Percentiles rank a stretch among this genome's conserved stretches.
These are phyloP conservation scores for Drymonia ruficornis DNA, from an alignment of 2,888 invertebrate genomes.

Conservation along the genomic window DNA sequence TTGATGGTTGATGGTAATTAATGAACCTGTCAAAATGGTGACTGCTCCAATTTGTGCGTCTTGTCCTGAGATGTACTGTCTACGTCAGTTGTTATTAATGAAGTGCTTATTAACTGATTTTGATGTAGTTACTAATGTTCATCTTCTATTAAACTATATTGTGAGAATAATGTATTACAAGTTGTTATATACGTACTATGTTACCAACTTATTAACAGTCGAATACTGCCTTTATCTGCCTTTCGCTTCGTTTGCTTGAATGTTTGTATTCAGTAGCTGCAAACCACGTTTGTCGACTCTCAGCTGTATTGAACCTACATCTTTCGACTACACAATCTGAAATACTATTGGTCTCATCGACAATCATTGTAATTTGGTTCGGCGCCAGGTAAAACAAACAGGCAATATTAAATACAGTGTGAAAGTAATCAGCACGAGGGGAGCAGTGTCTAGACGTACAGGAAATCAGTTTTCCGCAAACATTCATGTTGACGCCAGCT, in stretches of 20 bases:
- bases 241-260: too few relatives aligned
- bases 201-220: too few relatives aligned
- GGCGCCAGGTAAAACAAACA: slow-evolving; percentile 1
- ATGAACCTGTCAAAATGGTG: slow-evolving; percentile 27
- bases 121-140: not conserved
- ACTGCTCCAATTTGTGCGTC: slow-evolving; percentile 13
- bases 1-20: slow-evolving; percentile 16
- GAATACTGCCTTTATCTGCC: too few relatives aligned
- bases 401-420: slow-evolving; percentile 15
- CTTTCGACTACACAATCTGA: not conserved
- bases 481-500: slow-evolving; percentile 44
- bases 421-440: slow-evolving; percentile 54
- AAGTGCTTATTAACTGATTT: not conserved
- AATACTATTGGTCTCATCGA: not conserved
- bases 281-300: not conserved
- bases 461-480: slow-evolving; percentile 72
- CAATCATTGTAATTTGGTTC: not conserved
- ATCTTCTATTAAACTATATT: too few relatives aligned
- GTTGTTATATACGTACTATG: too few relatives aligned
- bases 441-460: slow-evolving; percentile 74
- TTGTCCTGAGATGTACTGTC: not conserved
- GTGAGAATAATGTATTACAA: not conserved
- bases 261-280: too few relatives aligned
- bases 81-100: slow-evolving; percentile 1
- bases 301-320: not conserved